A percentile compares a stretch with the other conserved stretches of the same genome.
phyloP scores from a whole-genome alignment of 2,113 vertebrate species.

The Panthera tigris region DNA sequence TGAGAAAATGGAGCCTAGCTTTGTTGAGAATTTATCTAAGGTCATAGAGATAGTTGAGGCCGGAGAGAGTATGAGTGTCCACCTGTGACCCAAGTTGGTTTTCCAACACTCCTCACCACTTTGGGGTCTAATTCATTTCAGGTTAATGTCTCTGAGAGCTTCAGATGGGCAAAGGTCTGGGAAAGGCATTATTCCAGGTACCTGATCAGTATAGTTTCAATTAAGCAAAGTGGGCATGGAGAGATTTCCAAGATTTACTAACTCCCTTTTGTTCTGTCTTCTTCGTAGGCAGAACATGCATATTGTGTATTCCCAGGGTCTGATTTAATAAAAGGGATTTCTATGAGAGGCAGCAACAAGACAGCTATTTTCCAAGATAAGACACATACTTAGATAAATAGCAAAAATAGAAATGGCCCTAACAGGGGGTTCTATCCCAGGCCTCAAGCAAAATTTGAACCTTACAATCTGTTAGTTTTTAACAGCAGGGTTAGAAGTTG shows the following conservation, averaged over 20 bases:
- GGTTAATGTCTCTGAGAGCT: not conserved
- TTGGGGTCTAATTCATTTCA: not conserved
- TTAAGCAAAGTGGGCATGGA: not conserved
- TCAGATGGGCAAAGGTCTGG: not conserved
- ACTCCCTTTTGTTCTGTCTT: not conserved
- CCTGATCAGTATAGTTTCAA: not conserved
- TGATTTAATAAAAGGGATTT: slow-evolving; percentile 18
- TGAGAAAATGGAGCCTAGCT: not conserved
- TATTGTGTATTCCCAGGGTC: not conserved
- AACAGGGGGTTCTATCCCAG: not conserved
- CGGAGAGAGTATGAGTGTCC: not conserved
- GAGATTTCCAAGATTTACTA: not conserved
- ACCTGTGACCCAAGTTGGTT: not conserved
- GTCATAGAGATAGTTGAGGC: not conserved
- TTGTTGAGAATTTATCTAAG: not conserved
- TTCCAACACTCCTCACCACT: not conserved
- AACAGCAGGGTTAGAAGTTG: slow-evolving; percentile 49
- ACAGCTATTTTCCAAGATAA: slow-evolving; percentile 28
- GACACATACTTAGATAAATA: slow-evolving; percentile 27
- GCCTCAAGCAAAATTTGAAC: not conserved
- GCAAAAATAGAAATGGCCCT: not conserved
- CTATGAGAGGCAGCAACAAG: not conserved
- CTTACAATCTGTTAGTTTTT: slow-evolving; percentile 24
- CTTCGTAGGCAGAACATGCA: not conserved
- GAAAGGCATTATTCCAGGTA: not conserved